Percentiles rank a stretch among this genome's conserved stretches.
phyloP scores from a whole-genome alignment of 2,113 vertebrate species.

The Agapornis roseicollis region DNA sequence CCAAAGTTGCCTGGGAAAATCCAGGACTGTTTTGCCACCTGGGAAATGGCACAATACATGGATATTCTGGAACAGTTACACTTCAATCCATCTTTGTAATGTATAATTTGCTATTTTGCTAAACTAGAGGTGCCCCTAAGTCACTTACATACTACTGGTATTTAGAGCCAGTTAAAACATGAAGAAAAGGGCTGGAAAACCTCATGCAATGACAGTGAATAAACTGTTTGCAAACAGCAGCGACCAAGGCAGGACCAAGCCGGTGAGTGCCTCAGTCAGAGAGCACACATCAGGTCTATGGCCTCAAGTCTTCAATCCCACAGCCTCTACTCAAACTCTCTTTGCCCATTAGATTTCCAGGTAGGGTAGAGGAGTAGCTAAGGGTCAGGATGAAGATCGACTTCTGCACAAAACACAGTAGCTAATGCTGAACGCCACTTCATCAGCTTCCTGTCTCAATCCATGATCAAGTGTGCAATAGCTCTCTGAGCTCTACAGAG shows the following conservation, averaged over 20 bases:
- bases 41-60: neutral
- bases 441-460: neutral
- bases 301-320: neutral
- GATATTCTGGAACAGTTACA: neutral
- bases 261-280: neutral
- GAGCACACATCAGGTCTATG: neutral
- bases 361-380: neutral
- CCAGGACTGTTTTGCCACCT: neutral
- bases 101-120: neutral
- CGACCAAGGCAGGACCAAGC: neutral
- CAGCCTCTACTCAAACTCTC: neutral
- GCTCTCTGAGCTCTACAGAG: fast-evolving
- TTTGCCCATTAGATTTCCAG: neutral
- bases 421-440: neutral
- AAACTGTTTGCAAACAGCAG: neutral
- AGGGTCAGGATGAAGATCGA: neutral
- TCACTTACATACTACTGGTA: neutral
- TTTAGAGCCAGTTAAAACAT: neutral
- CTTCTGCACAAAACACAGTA: fast-evolving
- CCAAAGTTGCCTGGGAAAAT: neutral
- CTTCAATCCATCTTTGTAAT: neutral
- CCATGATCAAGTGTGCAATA: fast-evolving
- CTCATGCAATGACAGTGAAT: neutral
- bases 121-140: neutral
- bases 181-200: neutral